These are phyloP conservation scores for Podabrus alpinus DNA, from an alignment of 2,888 invertebrate species.

Conservation along the genomic window DNA sequence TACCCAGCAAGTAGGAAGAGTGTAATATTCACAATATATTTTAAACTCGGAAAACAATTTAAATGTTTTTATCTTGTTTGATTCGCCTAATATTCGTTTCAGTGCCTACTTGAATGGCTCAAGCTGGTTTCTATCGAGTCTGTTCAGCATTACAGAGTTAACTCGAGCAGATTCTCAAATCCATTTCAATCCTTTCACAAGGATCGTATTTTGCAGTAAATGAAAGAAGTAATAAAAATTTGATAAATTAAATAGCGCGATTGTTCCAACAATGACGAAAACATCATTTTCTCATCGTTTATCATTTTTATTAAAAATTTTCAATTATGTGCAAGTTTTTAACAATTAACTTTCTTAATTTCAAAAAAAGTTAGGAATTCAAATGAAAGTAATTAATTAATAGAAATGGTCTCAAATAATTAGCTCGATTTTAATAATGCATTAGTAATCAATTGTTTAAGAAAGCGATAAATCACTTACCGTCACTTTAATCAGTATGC, in stretches of 20 bases:
- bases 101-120: no score
- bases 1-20: background rate
- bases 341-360: background rate
- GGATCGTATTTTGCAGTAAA: no score
- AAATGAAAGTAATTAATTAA: background rate
- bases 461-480: background rate
- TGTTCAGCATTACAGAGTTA: no score
- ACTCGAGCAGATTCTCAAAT: no score
- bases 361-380: background rate
- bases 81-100: no score
- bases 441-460: background rate
- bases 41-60: no score
- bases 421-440: background rate
- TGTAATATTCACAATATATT: no score
- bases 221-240: no score
- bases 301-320: background rate
- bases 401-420: background rate
- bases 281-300: background rate
- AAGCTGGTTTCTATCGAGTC: no score
- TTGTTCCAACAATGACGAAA: background rate
- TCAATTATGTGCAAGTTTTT: background rate
- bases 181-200: no score
- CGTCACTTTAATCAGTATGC: background rate
- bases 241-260: background rate
- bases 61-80: no score